phyloP scores from a whole-genome alignment of 2,888 invertebrate genomes.

The Tortricodes alternella region DNA sequence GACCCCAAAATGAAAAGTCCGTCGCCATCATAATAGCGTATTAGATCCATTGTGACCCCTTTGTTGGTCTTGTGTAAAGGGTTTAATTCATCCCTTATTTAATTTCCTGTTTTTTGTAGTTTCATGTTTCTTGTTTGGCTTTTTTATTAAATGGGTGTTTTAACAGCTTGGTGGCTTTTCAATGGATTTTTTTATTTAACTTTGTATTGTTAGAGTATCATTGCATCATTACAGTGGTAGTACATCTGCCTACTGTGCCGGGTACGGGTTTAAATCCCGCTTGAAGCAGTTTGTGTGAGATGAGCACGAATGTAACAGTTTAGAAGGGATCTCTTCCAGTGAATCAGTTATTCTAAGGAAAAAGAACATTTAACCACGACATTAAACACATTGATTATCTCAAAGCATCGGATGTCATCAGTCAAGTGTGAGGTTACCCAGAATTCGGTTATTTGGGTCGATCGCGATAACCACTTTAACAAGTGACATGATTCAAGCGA shows the following conservation, averaged over 20 bases:
- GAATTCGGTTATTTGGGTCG: constrained; percentile 43
- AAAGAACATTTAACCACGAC: no score
- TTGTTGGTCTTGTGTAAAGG: constrained; percentile 12
- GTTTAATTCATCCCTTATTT: constrained; percentile 29
- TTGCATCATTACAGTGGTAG: no score
- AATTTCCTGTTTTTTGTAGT: constrained; percentile 23
- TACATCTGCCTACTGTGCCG: no score
- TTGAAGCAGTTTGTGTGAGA: no score
- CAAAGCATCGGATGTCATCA: constrained; percentile 16
- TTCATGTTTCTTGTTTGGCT: constrained; percentile 3
- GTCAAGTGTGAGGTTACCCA: constrained; percentile 19
- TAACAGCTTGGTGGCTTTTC: constrained; percentile 3
- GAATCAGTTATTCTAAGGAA: no score
- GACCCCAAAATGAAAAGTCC: background rate
- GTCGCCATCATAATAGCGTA: constrained; percentile 2
- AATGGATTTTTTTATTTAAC: background rate
- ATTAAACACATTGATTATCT: background rate
- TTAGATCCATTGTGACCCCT: constrained; percentile 2
- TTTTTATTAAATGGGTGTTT: constrained; percentile 13
- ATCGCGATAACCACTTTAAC: no score
- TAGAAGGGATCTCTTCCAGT: no score
- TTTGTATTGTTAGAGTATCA: no score
- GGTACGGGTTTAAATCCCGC: no score
- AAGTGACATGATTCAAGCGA: constrained; percentile 53
- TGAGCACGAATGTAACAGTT: no score